A percentile compares a stretch with the other conserved stretches of the same genome.
These are phyloP conservation scores for Patiria pectinifera DNA, from an alignment of 53 echinoderm and acorn worm species.

Conservation along the genomic window DNA sequence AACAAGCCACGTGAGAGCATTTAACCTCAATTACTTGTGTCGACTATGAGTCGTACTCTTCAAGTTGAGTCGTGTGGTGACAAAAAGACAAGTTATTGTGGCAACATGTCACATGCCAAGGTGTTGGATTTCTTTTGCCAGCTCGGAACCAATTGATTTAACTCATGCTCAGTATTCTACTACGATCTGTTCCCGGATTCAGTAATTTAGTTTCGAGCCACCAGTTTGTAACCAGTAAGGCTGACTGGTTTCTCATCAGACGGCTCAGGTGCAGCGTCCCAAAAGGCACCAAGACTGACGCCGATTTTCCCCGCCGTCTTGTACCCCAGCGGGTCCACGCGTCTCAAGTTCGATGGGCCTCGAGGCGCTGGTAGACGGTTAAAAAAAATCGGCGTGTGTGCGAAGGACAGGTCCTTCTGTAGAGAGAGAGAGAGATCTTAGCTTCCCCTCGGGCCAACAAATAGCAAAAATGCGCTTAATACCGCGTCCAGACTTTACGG, in stretches of 20 bases:
- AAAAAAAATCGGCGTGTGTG: neutral
- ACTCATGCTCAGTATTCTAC: too few relatives aligned
- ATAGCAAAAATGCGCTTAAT: constrained; percentile 17
- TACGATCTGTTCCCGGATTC: neutral
- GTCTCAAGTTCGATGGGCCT: constrained; percentile 52
- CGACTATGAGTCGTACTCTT: too few relatives aligned
- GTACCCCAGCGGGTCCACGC: neutral
- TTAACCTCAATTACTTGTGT: too few relatives aligned
- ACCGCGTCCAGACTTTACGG: constrained; percentile 36
- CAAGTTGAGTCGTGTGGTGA: too few relatives aligned
- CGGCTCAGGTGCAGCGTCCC: constrained; percentile 44
- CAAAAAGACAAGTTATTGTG: neutral
- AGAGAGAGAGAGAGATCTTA: neutral
- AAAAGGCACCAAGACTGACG: neutral
- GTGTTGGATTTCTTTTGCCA: neutral
- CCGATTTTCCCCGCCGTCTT: neutral
- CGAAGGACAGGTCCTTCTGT: neutral
- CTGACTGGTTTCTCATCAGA: constrained; percentile 14
- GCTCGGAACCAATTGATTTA: too few relatives aligned
- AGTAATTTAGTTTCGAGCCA: neutral
- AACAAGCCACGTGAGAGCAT: too few relatives aligned
- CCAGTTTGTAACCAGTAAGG: constrained; percentile 31
- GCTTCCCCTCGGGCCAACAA: constrained; percentile 5
- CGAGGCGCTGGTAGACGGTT: neutral
- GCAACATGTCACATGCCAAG: neutral